Conservation (phyloP, 2,113 vertebrate genomes). For the Dascyllus trimaculatus region DNA sequence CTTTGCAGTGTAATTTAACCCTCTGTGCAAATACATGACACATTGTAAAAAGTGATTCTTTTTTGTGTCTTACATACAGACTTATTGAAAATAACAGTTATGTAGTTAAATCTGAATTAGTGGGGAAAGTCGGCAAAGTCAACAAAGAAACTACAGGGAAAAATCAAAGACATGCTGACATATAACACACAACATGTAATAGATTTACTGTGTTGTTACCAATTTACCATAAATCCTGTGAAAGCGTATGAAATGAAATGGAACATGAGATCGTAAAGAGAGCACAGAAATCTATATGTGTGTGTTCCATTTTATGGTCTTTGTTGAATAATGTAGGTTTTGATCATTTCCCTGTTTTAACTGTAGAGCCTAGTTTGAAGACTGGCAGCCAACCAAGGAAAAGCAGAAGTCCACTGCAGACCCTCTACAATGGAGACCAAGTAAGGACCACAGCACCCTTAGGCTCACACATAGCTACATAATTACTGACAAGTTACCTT, state of each 20-base stretch:
- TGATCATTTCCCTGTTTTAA: constrained; percentile 30
- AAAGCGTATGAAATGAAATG: neutral
- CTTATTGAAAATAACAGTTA: constrained; percentile 1
- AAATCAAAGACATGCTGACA: neutral
- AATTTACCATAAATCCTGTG: neutral
- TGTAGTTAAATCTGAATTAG: constrained; percentile 7
- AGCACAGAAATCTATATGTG: neutral
- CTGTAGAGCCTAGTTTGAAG: constrained; percentile 72
- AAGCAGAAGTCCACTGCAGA: constrained; percentile 88
- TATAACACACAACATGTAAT: neutral
- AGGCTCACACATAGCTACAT: too few relatives aligned
- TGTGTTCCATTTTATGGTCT: neutral
- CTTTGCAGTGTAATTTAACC: constrained; percentile 45
- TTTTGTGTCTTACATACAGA: constrained; percentile 20
- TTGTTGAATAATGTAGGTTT: neutral
- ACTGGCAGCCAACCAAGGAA: constrained; percentile 79
- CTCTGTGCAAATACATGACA: constrained; percentile 21
- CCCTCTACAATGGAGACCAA: constrained; percentile 89
- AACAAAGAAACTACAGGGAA: neutral
- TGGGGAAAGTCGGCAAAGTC: neutral
- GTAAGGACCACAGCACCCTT: constrained; percentile 71
- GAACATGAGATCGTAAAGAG: neutral
- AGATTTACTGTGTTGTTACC: neutral
- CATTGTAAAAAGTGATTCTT: constrained; percentile 19
- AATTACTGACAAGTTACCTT: too few relatives aligned